Base-by-base conservation (phyloP, 2,113 vertebrate genomes). In the Xiphias gladius region DNA sequence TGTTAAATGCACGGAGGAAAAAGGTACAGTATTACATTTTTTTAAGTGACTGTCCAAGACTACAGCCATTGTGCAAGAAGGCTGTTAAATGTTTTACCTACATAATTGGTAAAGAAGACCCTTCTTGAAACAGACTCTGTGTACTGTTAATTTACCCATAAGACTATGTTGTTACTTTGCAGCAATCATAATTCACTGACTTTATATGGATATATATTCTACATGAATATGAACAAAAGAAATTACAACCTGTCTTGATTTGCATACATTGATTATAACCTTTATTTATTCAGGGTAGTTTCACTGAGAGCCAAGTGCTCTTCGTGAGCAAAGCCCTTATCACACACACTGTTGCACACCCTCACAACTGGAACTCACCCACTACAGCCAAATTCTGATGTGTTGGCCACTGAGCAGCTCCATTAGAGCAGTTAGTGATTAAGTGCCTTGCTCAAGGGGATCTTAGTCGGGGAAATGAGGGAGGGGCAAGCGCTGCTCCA, bases 251-350 rank as follows among this genome's bases (percentile, higher is more conserved):
- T 77, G 37, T 67, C 17, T 13, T 52, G 19, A 4, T 46, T 59
- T 22, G 12, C 13, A 68, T 43, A 32, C 30, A 43, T 6, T 20
- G 64, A 61, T 26, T 41, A 52, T 30, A 26, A 22, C 55, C 22
- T 32, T 64, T 71, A 28, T 55, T 74, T 46, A 68, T 76, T 57
- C 32, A 24, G 48, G 68, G 3, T 16, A 37, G 46, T 52, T 35
- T 32, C 13, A 20, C 17, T 32, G 28, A 68, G 43, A 50, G 43
- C 5, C n/a, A 28, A 26, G 39, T 28, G 46, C 14, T 46, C 2
- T 19, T 52, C 24, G 19, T 28, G 6, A 35, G 52, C 13, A 71
- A 71, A 50, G 17, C 68, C 68, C 59, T 75, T 46, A 54, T 64
- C 16, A 54, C 16, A 69, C 20, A 3, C 24, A 46, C 6, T 24